A percentile compares a stretch with the other conserved stretches of the same genome.
These are phyloP conservation scores for Buphagus erythrorhynchus DNA, from an alignment of 2,797 vertebrate species.

Conservation along the genomic window DNA sequence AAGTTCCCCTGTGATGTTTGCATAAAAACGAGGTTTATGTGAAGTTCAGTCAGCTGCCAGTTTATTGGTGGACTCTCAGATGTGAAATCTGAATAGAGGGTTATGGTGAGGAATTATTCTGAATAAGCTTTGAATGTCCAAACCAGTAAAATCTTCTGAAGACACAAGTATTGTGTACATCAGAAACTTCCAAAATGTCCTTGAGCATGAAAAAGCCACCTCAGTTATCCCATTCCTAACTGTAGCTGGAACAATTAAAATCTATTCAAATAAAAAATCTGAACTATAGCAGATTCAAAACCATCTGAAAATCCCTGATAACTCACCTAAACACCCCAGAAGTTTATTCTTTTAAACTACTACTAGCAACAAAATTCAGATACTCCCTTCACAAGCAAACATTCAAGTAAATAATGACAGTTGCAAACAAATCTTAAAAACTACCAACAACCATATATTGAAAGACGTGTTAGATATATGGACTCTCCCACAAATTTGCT, in stretches of 20 bases:
- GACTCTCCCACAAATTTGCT: not conserved
- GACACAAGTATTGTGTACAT: not conserved
- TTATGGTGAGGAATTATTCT: not conserved
- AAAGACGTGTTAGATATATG: not conserved
- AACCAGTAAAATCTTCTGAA: not conserved
- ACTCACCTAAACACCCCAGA: not conserved
- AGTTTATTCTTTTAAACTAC: not conserved
- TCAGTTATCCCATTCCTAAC: not conserved
- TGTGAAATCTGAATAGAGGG: not conserved
- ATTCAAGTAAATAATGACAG: not conserved
- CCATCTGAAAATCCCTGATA: not conserved
- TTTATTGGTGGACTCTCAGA: not conserved
- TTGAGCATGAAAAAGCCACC: not conserved
- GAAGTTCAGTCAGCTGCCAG: not conserved
- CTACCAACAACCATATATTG: not conserved
- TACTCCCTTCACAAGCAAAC: not conserved
- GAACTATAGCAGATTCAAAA: not conserved
- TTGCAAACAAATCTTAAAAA: not conserved
- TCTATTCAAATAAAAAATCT: not conserved
- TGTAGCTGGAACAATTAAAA: not conserved
- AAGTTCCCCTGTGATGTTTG: not conserved
- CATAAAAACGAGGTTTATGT: not conserved
- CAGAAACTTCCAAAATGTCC: not conserved
- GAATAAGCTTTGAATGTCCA: not conserved
- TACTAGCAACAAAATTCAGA: not conserved